Evolutionary conservation across 1,140 invertebrate genomes (phyloP).

Genomic region (Drosophila orena): DNA sequence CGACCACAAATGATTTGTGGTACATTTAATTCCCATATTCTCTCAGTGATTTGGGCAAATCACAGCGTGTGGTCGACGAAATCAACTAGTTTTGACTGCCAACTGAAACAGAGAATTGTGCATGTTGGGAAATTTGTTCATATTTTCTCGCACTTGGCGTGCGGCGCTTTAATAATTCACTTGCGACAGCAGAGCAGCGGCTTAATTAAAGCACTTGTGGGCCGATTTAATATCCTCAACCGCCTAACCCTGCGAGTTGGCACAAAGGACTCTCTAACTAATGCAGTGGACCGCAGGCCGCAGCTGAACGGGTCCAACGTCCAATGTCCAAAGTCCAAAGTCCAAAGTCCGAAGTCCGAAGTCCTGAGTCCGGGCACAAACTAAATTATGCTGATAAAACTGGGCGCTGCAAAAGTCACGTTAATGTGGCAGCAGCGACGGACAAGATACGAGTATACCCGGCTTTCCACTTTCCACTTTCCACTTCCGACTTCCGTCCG

Average conservation of each 20-base stretch:
- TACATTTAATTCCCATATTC: neutral
- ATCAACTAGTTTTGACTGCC: constrained; percentile 3
- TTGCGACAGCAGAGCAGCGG: constrained; percentile 13
- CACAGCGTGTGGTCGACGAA: constrained; percentile 13
- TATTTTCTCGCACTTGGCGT: constrained; percentile 47
- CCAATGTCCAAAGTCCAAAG: constrained; percentile 17
- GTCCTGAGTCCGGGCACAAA: constrained; percentile 49
- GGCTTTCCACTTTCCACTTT: constrained; percentile 68
- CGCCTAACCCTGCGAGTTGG: constrained; percentile 22
- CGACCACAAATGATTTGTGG: no score
- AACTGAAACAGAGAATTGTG: constrained; percentile 49
- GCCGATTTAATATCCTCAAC: constrained; percentile 21
- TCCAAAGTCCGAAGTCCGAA: constrained; percentile 18
- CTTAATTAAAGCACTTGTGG: constrained; percentile 64
- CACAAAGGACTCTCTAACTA: constrained; percentile 56
- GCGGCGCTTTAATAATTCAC: constrained; percentile 63
- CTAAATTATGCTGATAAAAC: constrained; percentile 83
- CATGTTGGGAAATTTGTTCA: constrained; percentile 57
- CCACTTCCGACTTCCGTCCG: constrained; percentile 54
- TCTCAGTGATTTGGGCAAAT: neutral
- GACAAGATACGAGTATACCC: constrained; percentile 61
- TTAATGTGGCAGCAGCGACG: constrained; percentile 37
- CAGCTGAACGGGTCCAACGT: constrained; percentile 43
- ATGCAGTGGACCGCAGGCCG: constrained; percentile 62
- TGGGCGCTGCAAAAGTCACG: constrained; percentile 70